Percentiles rank a stretch among this genome's conserved stretches.
Evolutionary conservation across 2,113 vertebrate species (phyloP).

Genomic region (Melanerpes aurifrons): DNA sequence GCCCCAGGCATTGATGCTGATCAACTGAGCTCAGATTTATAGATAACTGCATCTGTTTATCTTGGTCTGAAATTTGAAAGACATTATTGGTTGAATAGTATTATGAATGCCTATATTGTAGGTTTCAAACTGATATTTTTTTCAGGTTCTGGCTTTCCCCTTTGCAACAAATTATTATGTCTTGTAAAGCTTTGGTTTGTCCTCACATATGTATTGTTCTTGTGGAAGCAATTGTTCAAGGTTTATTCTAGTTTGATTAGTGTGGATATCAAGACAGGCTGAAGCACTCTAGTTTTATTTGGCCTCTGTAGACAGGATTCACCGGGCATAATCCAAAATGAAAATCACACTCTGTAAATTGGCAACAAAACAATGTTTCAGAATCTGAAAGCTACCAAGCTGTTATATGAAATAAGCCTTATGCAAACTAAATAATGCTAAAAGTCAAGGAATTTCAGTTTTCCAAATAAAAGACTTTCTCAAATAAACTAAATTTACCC

Average conservation of each 20-base stretch:
- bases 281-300: slow-evolving; percentile 37
- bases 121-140: slow-evolving; percentile 49
- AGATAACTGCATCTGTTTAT: slow-evolving; percentile 62
- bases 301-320: background rate
- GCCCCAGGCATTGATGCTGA: slow-evolving; percentile 58
- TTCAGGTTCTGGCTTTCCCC: background rate
- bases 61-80: slow-evolving; percentile 57
- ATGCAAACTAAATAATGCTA: background rate
- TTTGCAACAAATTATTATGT: background rate
- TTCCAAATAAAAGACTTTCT: background rate
- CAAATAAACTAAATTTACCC: background rate
- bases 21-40: slow-evolving; percentile 63
- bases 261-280: slow-evolving; percentile 22
- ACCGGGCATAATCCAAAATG: slow-evolving; percentile 19
- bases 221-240: slow-evolving; percentile 36
- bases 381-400: background rate
- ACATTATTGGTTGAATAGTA: background rate
- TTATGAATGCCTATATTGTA: slow-evolving; percentile 7
- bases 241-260: slow-evolving; percentile 55
- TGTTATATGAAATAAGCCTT: background rate
- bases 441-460: background rate
- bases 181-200: slow-evolving; percentile 34
- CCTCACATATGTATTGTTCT: background rate
- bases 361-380: background rate
- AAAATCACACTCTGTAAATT: slow-evolving; percentile 18